These are phyloP conservation scores for Drosophila hydei DNA, from an alignment of 1,140 invertebrate species.

Conservation along the genomic window DNA sequence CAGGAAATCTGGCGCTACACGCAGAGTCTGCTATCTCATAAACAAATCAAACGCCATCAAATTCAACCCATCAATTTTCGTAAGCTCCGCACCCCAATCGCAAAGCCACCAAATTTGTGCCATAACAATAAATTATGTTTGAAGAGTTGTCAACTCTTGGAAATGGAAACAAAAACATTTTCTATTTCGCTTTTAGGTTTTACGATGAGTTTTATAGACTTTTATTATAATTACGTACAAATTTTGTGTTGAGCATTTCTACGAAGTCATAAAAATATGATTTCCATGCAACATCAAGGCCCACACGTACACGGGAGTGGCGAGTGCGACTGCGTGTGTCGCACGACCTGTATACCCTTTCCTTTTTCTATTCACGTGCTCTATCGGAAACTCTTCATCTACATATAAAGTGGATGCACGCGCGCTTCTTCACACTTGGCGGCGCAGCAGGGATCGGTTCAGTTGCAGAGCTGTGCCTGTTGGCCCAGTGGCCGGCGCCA, in stretches of 20 bases:
- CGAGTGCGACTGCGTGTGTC: slow-evolving; percentile 19
- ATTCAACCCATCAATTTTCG: slow-evolving; percentile 75
- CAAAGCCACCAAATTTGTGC: slow-evolving; percentile 68
- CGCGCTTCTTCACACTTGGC: slow-evolving; percentile 35
- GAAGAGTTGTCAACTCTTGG: slow-evolving; percentile 48
- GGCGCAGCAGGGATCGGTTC: slow-evolving; percentile 32
- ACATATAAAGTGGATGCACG: slow-evolving; percentile 37
- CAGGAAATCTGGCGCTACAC: slow-evolving; percentile 77
- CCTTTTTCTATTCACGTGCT: slow-evolving; percentile 44
- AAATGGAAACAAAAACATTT: slow-evolving; percentile 10
- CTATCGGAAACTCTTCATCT: slow-evolving; percentile 42
- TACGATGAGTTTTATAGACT: slow-evolving; percentile 73
- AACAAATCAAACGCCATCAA: slow-evolving; percentile 74
- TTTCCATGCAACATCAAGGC: slow-evolving; percentile 12
- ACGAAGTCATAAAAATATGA: slow-evolving; percentile 80
- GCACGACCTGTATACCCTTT: slow-evolving; percentile 15
- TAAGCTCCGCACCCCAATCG: slow-evolving; percentile 44
- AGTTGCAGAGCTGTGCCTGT: slow-evolving; percentile 35
- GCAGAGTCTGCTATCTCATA: slow-evolving; percentile 38
- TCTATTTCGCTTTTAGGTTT: slow-evolving; percentile 54
- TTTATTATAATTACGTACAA: slow-evolving; percentile 80
- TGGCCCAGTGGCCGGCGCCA: slow-evolving; percentile 59
- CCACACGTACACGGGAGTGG: slow-evolving; percentile 51
- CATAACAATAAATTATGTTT: slow-evolving; percentile 72
- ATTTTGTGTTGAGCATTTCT: slow-evolving; percentile 63